Conservation (phyloP, 2,113 vertebrate genomes). For the Prunella himalayana region DNA sequence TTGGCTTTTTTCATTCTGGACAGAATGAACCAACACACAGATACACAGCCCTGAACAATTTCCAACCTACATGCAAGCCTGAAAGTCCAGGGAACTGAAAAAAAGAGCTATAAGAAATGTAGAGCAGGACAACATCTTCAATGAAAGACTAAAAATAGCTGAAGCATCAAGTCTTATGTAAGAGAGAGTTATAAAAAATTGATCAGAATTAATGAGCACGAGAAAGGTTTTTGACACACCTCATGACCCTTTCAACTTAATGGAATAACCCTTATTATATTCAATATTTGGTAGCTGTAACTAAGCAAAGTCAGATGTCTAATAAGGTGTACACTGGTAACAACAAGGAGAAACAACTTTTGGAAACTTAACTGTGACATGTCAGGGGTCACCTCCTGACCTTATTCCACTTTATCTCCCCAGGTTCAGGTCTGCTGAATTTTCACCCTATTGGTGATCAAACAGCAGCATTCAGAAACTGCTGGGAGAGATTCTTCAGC, state of each 20-base stretch:
- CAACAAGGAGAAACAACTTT: neutral
- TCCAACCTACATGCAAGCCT: fast-evolving
- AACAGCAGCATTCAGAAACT: neutral
- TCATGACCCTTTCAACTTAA: neutral
- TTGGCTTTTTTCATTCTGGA: neutral
- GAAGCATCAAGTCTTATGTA: neutral
- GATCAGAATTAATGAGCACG: neutral
- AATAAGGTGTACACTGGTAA: neutral
- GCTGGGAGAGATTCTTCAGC: neutral
- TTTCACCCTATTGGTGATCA: neutral
- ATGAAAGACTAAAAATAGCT: neutral
- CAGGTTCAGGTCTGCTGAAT: neutral
- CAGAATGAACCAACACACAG: neutral
- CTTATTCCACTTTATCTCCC: neutral
- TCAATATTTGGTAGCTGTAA: neutral
- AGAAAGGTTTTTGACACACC: neutral
- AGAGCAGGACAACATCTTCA: neutral
- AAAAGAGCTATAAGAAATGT: neutral
- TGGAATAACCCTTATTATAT: neutral
- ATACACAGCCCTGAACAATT: fast-evolving
- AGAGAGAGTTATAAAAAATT: neutral
- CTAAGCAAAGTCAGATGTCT: neutral
- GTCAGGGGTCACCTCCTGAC: neutral
- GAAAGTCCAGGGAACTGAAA: neutral
- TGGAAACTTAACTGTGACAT: neutral